Percentiles rank a stretch among this genome's conserved stretches.
Conservation (phyloP, 2,797 vertebrate genomes). For the Intellagama lesueurii region DNA sequence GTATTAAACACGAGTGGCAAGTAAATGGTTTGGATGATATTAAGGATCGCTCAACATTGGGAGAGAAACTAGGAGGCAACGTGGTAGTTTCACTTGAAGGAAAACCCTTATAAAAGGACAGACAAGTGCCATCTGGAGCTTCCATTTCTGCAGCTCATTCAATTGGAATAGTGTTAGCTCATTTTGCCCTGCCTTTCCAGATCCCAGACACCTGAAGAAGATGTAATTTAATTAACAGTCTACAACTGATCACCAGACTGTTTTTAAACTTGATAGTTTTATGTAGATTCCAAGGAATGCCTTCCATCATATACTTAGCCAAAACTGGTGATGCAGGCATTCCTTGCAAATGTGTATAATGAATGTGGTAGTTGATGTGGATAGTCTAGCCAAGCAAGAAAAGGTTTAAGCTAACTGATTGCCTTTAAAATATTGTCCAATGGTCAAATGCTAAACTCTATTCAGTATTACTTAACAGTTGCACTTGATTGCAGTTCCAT, state of each 20-base stretch:
- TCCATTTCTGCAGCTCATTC: slow-evolving; percentile 88
- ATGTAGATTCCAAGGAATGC: slow-evolving; percentile 82
- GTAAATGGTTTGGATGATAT: slow-evolving; percentile 98
- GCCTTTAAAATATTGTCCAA: slow-evolving; percentile 84
- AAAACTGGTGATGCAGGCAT: slow-evolving; percentile 77
- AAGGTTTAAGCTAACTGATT: slow-evolving; percentile 81
- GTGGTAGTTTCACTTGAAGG: slow-evolving; percentile 98
- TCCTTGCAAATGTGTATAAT: slow-evolving; percentile 76
- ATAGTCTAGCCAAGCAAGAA: slow-evolving; percentile 80
- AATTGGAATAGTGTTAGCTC: slow-evolving; percentile 88
- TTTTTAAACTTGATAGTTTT: slow-evolving; percentile 81
- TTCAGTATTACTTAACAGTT: slow-evolving; percentile 85
- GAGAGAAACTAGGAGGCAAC: slow-evolving; percentile 94
- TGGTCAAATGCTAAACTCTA: slow-evolving; percentile 79
- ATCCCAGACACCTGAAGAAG: slow-evolving; percentile 80
- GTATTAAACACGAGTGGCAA: slow-evolving; percentile 99
- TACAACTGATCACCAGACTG: slow-evolving; percentile 85
- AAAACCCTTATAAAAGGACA: slow-evolving; percentile 91
- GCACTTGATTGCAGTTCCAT: slow-evolving; percentile 85
- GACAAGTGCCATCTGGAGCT: slow-evolving; percentile 87
- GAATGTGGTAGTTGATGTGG: slow-evolving; percentile 81
- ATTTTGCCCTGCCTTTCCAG: slow-evolving; percentile 60
- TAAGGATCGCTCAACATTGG: slow-evolving; percentile 93
- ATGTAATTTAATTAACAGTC: slow-evolving; percentile 86
- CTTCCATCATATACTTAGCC: slow-evolving; percentile 83